These are phyloP conservation scores for Fulmarus glacialis DNA, from an alignment of 2,113 vertebrate genomes.

Conservation along the genomic window DNA sequence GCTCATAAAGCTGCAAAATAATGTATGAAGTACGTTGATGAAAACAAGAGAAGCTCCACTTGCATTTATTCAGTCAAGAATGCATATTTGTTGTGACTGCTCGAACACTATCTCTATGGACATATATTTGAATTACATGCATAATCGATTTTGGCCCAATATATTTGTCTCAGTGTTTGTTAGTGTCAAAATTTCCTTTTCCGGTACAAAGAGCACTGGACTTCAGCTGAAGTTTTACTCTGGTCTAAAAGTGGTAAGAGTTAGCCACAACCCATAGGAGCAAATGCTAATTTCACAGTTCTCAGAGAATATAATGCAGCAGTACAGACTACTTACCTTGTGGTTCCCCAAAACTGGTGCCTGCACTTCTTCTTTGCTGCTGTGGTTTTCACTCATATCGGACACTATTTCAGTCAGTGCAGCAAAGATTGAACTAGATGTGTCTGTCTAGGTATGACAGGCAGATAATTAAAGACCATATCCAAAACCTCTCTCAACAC, in stretches of 20 bases:
- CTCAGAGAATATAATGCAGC: neutral
- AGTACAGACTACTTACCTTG: neutral
- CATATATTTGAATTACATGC: neutral
- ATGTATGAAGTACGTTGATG: neutral
- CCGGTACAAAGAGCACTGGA: neutral
- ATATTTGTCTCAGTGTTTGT: neutral
- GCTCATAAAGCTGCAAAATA: neutral
- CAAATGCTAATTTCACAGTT: neutral
- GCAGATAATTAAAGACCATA: neutral
- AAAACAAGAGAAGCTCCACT: neutral
- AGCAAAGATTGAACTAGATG: neutral
- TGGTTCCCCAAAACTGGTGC: neutral
- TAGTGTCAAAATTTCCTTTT: neutral
- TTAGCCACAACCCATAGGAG: neutral
- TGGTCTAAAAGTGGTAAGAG: neutral
- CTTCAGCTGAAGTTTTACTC: neutral
- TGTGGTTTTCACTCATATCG: neutral
- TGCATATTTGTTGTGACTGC: neutral
- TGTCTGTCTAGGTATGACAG: neutral
- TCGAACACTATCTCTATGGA: neutral
- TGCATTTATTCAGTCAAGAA: neutral
- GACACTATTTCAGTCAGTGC: neutral
- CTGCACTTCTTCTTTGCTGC: neutral
- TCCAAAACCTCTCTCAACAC: neutral
- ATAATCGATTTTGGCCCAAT: neutral